Conservation (phyloP, 2,113 vertebrate species). For the Corythornis vintsioides region DNA sequence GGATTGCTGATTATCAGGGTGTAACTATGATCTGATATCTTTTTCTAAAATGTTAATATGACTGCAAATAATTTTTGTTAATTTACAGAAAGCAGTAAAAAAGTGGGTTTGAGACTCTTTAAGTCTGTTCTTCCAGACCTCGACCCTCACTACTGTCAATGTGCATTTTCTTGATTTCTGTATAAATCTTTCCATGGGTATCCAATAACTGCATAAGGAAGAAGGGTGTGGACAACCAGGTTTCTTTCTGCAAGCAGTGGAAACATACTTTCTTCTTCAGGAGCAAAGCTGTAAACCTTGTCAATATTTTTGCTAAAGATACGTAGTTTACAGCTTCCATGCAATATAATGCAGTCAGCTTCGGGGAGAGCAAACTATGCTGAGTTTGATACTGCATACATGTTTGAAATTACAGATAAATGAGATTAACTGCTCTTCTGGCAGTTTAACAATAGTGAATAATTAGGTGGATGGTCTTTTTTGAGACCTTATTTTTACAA, state of each 20-base stretch:
- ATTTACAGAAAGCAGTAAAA: neutral
- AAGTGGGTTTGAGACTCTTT: neutral
- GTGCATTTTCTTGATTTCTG: neutral
- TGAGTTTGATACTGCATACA: neutral
- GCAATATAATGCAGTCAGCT: neutral
- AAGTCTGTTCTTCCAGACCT: neutral
- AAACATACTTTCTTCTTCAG: neutral
- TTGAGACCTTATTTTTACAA: neutral
- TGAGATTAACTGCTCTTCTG: neutral
- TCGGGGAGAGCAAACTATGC: neutral
- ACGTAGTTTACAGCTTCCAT: neutral
- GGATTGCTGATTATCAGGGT: neutral
- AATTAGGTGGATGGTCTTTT: neutral
- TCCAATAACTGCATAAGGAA: neutral
- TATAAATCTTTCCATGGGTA: neutral
- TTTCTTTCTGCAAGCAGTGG: neutral
- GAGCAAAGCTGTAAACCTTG: neutral
- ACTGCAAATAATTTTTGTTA: neutral
- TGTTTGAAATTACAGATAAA: neutral
- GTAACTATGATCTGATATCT: neutral
- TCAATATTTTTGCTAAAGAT: neutral
- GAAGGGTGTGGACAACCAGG: neutral
- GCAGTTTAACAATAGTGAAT: neutral
- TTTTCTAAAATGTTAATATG: neutral
- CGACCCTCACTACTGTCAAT: neutral